A percentile compares a stretch with the other conserved stretches of the same genome.
These are phyloP conservation scores for Chloromyia formosa DNA, from an alignment of 2,888 invertebrate genomes.

Conservation along the genomic window DNA sequence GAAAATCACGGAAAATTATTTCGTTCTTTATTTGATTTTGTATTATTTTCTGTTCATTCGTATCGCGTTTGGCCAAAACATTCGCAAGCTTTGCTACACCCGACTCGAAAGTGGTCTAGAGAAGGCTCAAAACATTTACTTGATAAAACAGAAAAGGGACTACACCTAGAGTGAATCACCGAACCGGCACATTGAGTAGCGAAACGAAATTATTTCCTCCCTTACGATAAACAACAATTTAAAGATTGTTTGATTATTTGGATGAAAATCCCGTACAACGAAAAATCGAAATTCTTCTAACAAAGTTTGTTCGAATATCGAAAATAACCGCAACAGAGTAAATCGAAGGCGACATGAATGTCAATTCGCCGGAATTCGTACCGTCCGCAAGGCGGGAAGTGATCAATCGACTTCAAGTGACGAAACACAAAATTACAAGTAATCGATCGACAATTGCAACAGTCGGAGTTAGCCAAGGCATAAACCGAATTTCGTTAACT, in stretches of 20 bases:
- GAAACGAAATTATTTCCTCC: neutral
- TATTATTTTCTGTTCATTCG: slow-evolving; percentile 36
- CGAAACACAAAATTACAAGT: neutral
- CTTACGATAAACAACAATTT: neutral
- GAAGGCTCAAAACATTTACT: slow-evolving; percentile 34
- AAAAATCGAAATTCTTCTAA: neutral
- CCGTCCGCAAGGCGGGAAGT: slow-evolving; percentile 35
- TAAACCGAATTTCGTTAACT: neutral
- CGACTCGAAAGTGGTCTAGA: slow-evolving; percentile 26
- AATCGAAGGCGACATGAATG: slow-evolving; percentile 28
- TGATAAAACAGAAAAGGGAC: slow-evolving; percentile 39
- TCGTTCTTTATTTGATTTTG: slow-evolving; percentile 37
- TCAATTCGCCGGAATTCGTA: slow-evolving; percentile 39
- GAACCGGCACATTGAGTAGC: neutral
- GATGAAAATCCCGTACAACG: slow-evolving; percentile 1
- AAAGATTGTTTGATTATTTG: neutral
- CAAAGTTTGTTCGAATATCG: slow-evolving; percentile 7
- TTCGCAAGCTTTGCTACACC: slow-evolving; percentile 36
- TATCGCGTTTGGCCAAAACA: slow-evolving; percentile 16
- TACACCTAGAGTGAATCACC: slow-evolving; percentile 25
- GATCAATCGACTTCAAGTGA: slow-evolving; percentile 3
- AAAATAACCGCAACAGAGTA: neutral
- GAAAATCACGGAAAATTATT: slow-evolving; percentile 26
- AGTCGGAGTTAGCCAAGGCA: slow-evolving; percentile 9
- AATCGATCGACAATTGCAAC: slow-evolving; percentile 22